Conservation (phyloP, 2,113 vertebrate genomes). For the Brienomyrus longianalis region DNA sequence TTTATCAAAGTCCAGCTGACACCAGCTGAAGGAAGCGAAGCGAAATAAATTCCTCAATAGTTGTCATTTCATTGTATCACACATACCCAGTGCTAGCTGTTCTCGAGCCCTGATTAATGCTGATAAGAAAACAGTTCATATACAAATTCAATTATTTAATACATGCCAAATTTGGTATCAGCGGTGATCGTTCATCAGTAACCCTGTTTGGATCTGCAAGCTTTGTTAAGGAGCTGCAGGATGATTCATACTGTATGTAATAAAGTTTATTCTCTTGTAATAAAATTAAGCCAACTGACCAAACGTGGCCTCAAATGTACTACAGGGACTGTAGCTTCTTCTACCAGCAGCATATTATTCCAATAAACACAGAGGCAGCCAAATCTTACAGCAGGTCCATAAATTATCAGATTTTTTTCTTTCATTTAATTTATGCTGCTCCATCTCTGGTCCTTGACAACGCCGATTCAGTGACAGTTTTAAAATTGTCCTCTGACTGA, state of each 20-base stretch:
- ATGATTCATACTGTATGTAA: background rate
- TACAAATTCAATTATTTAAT: background rate
- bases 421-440: background rate
- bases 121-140: background rate
- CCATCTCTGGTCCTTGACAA: background rate
- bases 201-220: background rate
- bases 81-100: background rate
- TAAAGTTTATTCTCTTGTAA: background rate
- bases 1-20: background rate
- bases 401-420: background rate
- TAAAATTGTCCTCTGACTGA: background rate
- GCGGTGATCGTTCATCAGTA: background rate
- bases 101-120: background rate
- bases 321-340: background rate
- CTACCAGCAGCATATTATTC: background rate
- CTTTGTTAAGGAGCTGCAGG: background rate
- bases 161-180: background rate
- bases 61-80: background rate
- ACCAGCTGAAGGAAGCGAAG: background rate
- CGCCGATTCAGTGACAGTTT: background rate
- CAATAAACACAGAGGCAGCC: background rate
- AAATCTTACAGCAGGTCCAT: background rate
- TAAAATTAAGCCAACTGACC: background rate
- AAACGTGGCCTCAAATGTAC: background rate
- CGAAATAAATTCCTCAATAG: background rate